Conservation (phyloP, 2,888 invertebrate species). For the Leptopterna dolabrata region DNA sequence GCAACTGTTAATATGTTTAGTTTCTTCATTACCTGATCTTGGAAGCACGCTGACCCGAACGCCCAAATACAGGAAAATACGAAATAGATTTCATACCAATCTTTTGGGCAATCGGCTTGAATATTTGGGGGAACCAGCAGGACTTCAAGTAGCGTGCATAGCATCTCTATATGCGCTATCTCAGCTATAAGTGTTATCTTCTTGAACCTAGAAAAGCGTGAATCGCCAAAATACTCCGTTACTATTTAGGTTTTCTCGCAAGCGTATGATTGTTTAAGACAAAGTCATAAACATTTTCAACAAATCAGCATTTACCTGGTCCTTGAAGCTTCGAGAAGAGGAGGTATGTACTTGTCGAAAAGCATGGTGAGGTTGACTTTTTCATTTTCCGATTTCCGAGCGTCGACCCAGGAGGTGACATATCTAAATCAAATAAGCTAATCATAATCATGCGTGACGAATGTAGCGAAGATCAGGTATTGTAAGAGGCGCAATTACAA, state of each 20-base stretch:
- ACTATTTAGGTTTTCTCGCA: neutral
- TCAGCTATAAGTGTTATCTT: slow-evolving; percentile 92
- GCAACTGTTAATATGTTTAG: neutral
- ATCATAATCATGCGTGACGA: no score
- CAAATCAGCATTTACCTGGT: slow-evolving; percentile 67
- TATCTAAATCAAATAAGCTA: slow-evolving; percentile 70
- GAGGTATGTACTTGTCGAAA: slow-evolving; percentile 93
- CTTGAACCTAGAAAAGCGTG: slow-evolving; percentile 73
- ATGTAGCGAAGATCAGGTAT: no score
- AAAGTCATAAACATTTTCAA: neutral
- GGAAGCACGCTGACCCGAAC: slow-evolving; percentile 91
- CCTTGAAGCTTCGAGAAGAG: slow-evolving; percentile 80
- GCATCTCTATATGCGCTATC: slow-evolving; percentile 87
- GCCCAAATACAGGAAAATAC: slow-evolving; percentile 92
- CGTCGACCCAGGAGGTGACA: slow-evolving; percentile 90
- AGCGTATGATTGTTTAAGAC: neutral
- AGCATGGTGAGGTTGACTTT: slow-evolving; percentile 85
- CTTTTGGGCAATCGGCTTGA: slow-evolving; percentile 90
- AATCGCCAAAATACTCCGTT: neutral
- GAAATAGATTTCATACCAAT: slow-evolving; percentile 94
- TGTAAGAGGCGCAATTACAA: no score
- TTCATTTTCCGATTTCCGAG: slow-evolving; percentile 77
- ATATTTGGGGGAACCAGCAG: slow-evolving; percentile 83
- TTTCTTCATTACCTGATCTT: slow-evolving; percentile 73
- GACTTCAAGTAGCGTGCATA: slow-evolving; percentile 88